Evolutionary conservation across 2,888 invertebrate genomes (phyloP).

Genomic region (Latrodectus hesperus): DNA sequence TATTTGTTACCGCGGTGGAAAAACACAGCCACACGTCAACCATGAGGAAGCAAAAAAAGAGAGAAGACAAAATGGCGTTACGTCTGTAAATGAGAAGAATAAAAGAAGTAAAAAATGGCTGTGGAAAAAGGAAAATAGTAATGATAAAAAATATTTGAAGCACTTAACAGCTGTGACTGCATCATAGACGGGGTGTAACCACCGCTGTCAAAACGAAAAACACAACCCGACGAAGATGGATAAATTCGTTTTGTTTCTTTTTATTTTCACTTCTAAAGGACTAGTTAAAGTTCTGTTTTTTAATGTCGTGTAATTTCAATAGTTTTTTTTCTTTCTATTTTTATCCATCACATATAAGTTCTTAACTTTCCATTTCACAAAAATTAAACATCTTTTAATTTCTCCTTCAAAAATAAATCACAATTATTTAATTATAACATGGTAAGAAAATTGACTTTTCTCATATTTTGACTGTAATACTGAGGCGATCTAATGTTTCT

Average conservation of each 20-base stretch:
- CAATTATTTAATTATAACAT: too few species aligned
- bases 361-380: too few species aligned
- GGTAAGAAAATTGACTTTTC: too few species aligned
- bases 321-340: too few species aligned
- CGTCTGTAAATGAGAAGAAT: neutral
- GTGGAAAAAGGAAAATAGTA: neutral
- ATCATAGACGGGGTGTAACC: constrained; percentile 52
- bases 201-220: constrained; percentile 44
- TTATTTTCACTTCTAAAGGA: neutral
- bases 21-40: neutral
- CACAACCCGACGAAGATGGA: constrained; percentile 23
- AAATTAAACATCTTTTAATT: too few species aligned
- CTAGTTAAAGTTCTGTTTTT: neutral
- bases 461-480: too few species aligned
- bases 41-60: neutral
- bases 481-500: too few species aligned
- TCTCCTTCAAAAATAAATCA: too few species aligned
- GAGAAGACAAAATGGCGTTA: neutral
- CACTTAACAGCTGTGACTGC: constrained; percentile 43
- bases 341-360: too few species aligned
- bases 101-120: neutral
- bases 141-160: constrained; percentile 20
- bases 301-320: too few species aligned
- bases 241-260: constrained; percentile 26
- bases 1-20: neutral